Base-by-base conservation (phyloP, 2,888 invertebrate species). In the Stictocephala bisonia region DNA sequence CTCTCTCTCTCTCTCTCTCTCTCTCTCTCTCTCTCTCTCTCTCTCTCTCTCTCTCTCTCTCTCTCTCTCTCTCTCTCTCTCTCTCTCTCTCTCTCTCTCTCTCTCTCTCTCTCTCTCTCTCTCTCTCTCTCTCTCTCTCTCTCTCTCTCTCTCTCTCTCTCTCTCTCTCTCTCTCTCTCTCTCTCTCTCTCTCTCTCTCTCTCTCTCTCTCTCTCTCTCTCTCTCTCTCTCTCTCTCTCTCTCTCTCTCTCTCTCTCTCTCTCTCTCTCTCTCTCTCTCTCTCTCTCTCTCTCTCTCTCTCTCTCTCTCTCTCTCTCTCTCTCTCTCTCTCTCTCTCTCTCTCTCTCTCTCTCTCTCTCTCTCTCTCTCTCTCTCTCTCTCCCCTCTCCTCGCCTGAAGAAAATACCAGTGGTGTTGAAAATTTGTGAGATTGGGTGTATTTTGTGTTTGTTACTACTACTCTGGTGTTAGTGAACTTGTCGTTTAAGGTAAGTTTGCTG, bases 1-100 rank as follows among this genome's bases (percentile, higher is more conserved):
- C 50, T 50, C 50, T 50, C 50, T 50, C 50, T 50, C 50, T 50
- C 50, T 50, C 50, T 50, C 50, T 50, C 50, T 50, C 50, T 50
- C 50, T 50, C 50, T 50, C 50, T 50, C 50, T 50, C 50, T 50
- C 50, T 50, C 50, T 50, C 50, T 50, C 18, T 18, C 50, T 50
- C 50, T 50, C 50, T 50, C 50, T 50, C 50, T 50, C 50, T 50
- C 50, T 50, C 50, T 50, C 50, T 50, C 50, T 50, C 50, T 50
- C 50, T 50, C 50, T 18, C 50, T 50, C 50, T 50, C 58, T 58
- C 50, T 50, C 18, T 50, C 18, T 50, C 50, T 50, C 50, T 50
- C 50, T 50, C 50, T 50, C 50, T 50, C 50, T 50, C 50, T 50
- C 50, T 50, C 50, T 50, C 50, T 50, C 50, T 50, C 50, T 50